Evolutionary conservation across 2,888 invertebrate genomes (phyloP), one percentile per base, ranked within the genome.

Genomic region (Drosophila mimica): DNA sequence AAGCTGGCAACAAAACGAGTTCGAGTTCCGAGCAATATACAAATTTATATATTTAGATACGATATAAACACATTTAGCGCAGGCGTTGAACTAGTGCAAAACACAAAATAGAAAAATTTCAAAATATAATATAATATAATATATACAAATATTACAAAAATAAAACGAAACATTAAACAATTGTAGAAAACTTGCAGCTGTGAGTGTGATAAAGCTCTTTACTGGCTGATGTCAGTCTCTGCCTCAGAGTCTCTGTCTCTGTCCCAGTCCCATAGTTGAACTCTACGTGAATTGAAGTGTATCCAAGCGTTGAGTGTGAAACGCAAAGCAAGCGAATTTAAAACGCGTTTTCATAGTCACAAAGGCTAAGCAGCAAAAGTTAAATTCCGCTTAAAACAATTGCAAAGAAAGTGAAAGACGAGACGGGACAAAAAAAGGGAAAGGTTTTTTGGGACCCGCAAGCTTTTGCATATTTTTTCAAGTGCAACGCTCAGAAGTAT

Each of bases 291-390:
- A 75, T 79, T 72, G 69, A 76, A 80, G 82, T 78, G 89, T 63
- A 83, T 81, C 90, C 81, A 90, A 83, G 89, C 90, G 81, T 88
- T 77, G 74, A 89, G 85, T 90, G 89, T 72, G 76, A 88, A 90
- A 78, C 73, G 72, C 73, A 75, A 81, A 85, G 71, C 60, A 82
- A 64, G 69, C 72, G 71, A 68, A 74, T 64, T 77, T 63, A 72
- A 83, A 83, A 73, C 67, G 71, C 63, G 74, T 49, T 70, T 58
- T 58, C 5, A 25, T 51, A 70, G 83, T 83, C 78, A 70, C 66
- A 74, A 70, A 75, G 76, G 86, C 89, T 86, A 74, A 74, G 76
- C 87, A 78, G 76, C 78, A 72, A 76, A 76, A 82, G 82, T 63
- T 53, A 53, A 81, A 61, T 68, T 67, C 61, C 64, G 25, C 36